Conservation (phyloP, 2,113 vertebrate genomes). For the Sebastes fasciatus region DNA sequence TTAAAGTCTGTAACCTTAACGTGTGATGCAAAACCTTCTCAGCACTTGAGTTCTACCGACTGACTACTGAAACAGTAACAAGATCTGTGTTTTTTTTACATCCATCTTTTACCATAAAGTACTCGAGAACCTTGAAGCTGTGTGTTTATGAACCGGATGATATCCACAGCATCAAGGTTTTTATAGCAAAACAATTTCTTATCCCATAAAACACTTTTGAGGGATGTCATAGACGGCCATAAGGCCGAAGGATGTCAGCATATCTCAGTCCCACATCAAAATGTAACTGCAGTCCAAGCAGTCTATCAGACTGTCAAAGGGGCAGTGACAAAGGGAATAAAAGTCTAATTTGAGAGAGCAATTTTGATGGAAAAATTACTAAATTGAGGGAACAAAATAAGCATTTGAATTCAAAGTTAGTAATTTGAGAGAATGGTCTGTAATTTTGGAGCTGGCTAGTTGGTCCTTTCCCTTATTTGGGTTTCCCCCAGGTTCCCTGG, state of each 20-base stretch:
- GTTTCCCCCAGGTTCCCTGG: neutral
- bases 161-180: neutral
- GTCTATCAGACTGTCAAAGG: neutral
- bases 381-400: neutral
- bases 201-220: neutral
- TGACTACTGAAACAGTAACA: neutral
- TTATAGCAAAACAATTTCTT: neutral
- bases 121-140: neutral
- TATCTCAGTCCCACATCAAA: constrained; percentile 3
- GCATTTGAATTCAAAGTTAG: neutral
- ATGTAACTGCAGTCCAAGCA: neutral
- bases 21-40: neutral
- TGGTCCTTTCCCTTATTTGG: neutral
- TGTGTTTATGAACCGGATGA: neutral
- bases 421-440: neutral
- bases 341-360: neutral
- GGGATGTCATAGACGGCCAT: neutral
- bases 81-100: neutral
- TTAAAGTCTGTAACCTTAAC: neutral
- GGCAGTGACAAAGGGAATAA: neutral
- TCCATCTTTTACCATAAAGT: neutral
- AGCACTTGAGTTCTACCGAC: neutral
- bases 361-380: neutral
- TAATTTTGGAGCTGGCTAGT: neutral
- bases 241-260: neutral